Conservation (phyloP, 2,888 invertebrate species). For the Parelbella ahira region DNA sequence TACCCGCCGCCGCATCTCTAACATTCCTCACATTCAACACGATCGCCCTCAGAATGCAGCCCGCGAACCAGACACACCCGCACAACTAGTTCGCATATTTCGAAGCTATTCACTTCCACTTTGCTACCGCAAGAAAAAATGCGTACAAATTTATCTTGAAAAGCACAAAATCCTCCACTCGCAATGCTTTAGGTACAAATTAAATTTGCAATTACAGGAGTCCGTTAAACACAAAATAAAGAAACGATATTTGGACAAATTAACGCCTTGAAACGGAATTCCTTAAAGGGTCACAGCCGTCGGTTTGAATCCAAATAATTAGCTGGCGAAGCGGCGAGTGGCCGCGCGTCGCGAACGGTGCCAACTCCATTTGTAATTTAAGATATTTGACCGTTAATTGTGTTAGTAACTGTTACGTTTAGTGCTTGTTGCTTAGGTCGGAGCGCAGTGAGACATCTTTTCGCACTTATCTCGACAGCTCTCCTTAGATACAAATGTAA, state of each 20-base stretch:
- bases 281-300: conserved; percentile 54
- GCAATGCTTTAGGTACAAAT: conserved; percentile 18
- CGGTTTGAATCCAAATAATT: conserved; percentile 68
- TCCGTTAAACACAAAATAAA: conserved; percentile 39
- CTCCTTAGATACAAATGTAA: conserved; percentile 54
- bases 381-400: conserved; percentile 72
- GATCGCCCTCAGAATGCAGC: conserved; percentile 69
- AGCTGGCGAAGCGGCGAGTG: conserved; percentile 60
- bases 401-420: conserved; percentile 69
- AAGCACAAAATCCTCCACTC: conserved; percentile 6
- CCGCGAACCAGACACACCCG: conserved; percentile 57
- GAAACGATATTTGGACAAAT: conserved; percentile 47
- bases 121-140: conserved; percentile 30
- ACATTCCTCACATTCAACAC: conserved; percentile 70
- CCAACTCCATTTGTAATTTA: conserved; percentile 73
- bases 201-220: conserved; percentile 34
- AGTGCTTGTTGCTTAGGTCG: conserved; percentile 69
- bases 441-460: conserved; percentile 50
- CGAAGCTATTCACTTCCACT: conserved; percentile 44
- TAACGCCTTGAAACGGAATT: conserved; percentile 51
- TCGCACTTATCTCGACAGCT: conserved; percentile 41
- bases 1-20: conserved; percentile 51
- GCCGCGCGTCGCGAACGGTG: conserved; percentile 61
- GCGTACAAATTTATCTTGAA: conserved; percentile 5
- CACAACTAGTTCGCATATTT: conserved; percentile 69